Evolutionary conservation across 2,888 invertebrate species (phyloP), one percentile per base, ranked within the genome.

Genomic region (Nymphalis polychloros): DNA sequence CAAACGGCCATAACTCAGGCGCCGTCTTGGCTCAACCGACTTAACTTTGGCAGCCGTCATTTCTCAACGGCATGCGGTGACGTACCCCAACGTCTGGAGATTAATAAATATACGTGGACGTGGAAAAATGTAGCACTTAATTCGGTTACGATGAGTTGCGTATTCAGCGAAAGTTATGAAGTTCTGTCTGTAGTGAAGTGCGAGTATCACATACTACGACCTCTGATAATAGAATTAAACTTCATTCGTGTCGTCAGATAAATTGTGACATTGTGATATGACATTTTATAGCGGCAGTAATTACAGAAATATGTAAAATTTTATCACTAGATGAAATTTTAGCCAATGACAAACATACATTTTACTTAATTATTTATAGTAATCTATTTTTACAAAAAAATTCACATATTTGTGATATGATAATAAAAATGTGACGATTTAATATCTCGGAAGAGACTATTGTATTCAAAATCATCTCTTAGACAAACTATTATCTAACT

Each of bases 31-130:
- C 91, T 90, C 89, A 90, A 89, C 87, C 91, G 92, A 90, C 92
- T 92, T 92, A 92, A 87, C 89, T 92, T 92, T 90, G 92, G 92
- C 91, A 92, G 90, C 82, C 92, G 90, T 92, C 92, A 92, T 92
- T 92, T 92, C 92, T 92, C 92, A 92, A 90, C 87, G 89, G 88
- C 89, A 89, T 85, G 86, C 87, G 88, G 86, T 87, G 90, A 90
- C 88, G 89, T 86, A 84, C 84, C 80, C 81, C 82, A 79, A 70
- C 68, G 68, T 76, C 81, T 78, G 78, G 81, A 90, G 88, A 91
- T 92, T 91, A 91, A 92, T 91, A 92, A 91, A 90, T 89, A 90
- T 86, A 89, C 85, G 86, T 84, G 86, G 90, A 90, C 90, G 88
- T 86, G 85, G 89, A 91, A 90, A 92, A 90, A 90, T 90, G 89